A percentile compares a stretch with the other conserved stretches of the same genome.
phyloP scores from a whole-genome alignment of 35 echinoderm and acorn worm species.

The Anneissia japonica region DNA sequence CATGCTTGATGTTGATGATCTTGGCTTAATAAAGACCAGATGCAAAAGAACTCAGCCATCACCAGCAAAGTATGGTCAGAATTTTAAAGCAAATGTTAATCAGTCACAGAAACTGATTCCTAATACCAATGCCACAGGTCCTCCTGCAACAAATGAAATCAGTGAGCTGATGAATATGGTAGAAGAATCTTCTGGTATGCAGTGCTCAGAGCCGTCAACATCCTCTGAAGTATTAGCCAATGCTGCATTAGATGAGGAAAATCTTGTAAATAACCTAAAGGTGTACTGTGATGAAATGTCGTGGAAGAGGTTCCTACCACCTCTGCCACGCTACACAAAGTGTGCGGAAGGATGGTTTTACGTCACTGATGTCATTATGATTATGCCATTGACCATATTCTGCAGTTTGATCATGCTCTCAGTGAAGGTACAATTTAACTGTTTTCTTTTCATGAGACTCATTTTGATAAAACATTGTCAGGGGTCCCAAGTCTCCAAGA shows the following conservation, averaged over 20 bases:
- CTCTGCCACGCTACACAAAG: constrained; percentile 2
- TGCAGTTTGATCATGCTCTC: neutral
- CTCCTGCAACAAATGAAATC: neutral
- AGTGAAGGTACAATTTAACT: neutral
- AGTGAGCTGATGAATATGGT: neutral
- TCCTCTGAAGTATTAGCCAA: neutral
- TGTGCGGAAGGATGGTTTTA: constrained; percentile 8
- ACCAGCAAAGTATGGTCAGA: neutral
- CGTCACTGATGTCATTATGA: neutral
- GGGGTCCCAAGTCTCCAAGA: neutral
- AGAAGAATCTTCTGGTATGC: neutral
- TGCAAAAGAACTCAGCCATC: neutral
- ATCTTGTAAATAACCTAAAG: neutral
- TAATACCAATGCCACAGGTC: neutral
- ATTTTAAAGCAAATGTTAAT: neutral
- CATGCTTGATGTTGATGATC: neutral
- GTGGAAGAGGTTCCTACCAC: constrained; percentile 3
- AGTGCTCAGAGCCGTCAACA: neutral
- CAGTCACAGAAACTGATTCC: neutral
- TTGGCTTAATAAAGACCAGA: neutral
- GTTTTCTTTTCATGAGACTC: too few relatives aligned
- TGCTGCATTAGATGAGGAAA: neutral
- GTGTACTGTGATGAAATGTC: neutral
- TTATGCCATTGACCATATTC: constrained; percentile 8
- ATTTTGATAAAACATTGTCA: too few relatives aligned